phyloP scores from a whole-genome alignment of 2,797 vertebrate genomes.

The Bucorvus abyssinicus region DNA sequence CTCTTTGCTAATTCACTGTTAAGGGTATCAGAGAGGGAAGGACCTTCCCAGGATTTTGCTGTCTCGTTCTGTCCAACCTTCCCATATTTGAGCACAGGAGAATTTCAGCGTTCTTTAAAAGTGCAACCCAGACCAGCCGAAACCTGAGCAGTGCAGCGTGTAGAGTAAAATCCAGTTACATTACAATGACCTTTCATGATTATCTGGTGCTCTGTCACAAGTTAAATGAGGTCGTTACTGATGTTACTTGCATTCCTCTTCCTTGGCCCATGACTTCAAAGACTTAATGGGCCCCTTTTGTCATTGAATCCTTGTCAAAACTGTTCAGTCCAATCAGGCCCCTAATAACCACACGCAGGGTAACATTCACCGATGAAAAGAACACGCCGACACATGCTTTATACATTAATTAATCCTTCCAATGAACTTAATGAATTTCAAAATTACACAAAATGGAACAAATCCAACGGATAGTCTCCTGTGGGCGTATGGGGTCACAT shows the following conservation, averaged over 20 bases:
- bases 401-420: constrained; percentile 67
- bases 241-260: constrained; percentile 58
- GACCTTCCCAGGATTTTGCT: not conserved
- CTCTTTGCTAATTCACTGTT: not conserved
- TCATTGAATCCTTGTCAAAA: constrained; percentile 67
- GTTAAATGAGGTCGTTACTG: constrained; percentile 67
- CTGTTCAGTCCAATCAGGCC: constrained; percentile 57
- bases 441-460: constrained; percentile 60
- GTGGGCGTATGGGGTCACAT: constrained; percentile 36
- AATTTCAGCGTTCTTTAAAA: constrained; percentile 25
- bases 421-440: constrained; percentile 64
- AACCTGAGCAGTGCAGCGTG: not conserved
- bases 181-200: constrained; percentile 50
- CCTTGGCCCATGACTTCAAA: constrained; percentile 61
- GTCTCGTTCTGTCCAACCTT: not conserved
- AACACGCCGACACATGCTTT: constrained; percentile 56
- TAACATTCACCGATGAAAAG: constrained; percentile 62
- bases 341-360: constrained; percentile 46
- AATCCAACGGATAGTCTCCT: constrained; percentile 48
- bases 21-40: not conserved
- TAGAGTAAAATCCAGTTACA: not conserved
- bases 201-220: constrained; percentile 57
- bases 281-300: constrained; percentile 54
- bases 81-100: not conserved
- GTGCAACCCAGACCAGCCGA: not conserved